Base-by-base conservation (phyloP, 2,113 vertebrate genomes). In the Rattus rattus region DNA sequence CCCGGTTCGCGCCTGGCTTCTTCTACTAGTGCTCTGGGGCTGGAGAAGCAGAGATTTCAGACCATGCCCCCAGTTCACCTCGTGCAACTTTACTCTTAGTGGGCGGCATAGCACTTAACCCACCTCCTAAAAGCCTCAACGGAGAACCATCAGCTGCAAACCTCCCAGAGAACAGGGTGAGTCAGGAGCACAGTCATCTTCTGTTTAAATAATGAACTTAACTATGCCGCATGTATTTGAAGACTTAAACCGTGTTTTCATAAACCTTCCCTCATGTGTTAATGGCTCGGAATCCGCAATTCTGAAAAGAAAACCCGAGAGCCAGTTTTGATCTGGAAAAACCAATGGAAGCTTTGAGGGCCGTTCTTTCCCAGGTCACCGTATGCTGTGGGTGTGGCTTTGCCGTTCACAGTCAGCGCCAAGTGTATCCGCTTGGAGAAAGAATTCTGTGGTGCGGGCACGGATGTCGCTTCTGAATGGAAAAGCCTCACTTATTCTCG, bases 171-270 rank as follows among this genome's bases (percentile, higher is more conserved):
- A 96, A 91, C 1, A 92, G 92, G 91, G 61, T 97, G 95, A 98
- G 94, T 98, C 97, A 96, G 91, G 97, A 95, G 87, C 93, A 84
- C 95, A 94, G 91, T 96, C 96, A 96, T 88, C 92, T 88, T 96
- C 94, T 96, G 89, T 95, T 97, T 96, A 83, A 96, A 63, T 94
- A 94, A 95, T 94, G 36, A 85, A 81, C 95, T 97, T 97, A 77
- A 77, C 95, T 90, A 14, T 73, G 89, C 84, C 65, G 39, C 86
- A 12, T 96, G 85, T 92, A 94, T 97, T 97, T 97, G 96, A 97
- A 97, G 94, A 94, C 65, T 86, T 80, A 67, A 96, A 75, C 61
- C 87, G 92, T 70, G 1, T 94, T 97, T 95, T 77, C 93, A 88
- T 56, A 88, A 80, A 79, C 84, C 95, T 94, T 88, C 19, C 69